Evolutionary conservation across 1,140 invertebrate species (phyloP).

Genomic region (Hirudo medicinalis): DNA sequence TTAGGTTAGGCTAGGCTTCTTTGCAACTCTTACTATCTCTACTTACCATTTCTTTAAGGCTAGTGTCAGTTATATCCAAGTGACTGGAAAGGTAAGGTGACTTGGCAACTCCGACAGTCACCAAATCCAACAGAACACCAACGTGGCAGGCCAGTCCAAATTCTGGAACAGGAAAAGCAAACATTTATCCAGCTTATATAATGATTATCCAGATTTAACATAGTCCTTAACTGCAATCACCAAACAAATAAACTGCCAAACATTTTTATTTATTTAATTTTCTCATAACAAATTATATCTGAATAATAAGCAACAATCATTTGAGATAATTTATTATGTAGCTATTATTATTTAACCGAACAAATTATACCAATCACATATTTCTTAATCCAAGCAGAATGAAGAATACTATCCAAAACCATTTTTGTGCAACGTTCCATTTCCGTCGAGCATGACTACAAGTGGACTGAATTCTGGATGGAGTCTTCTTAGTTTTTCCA

Average conservation of each 20-base stretch:
- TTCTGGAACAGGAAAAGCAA: constrained; percentile 25
- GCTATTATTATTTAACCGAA: too few species aligned
- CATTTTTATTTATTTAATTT: too few species aligned
- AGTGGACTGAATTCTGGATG: constrained; percentile 38
- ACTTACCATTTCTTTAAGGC: too few species aligned
- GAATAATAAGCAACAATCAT: too few species aligned
- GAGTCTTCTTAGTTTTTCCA: constrained; percentile 31
- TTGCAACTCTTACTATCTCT: too few species aligned
- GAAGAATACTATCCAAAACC: constrained; percentile 26
- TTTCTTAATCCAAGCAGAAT: not conserved
- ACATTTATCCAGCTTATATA: not conserved
- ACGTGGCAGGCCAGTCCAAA: constrained; percentile 41
- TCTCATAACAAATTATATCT: too few species aligned
- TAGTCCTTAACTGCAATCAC: not conserved
- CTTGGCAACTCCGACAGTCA: constrained; percentile 40
- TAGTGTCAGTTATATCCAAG: too few species aligned
- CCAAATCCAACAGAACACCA: constrained; percentile 34
- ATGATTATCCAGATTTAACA: not conserved
- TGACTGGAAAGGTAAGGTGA: constrained; percentile 30
- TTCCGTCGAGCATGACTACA: constrained; percentile 42
- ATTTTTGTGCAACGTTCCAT: constrained; percentile 43
- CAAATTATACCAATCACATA: too few species aligned
- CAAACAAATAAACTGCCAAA: too few species aligned
- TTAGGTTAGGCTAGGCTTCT: too few species aligned
- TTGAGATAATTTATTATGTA: too few species aligned